phyloP scores from a whole-genome alignment of 1,140 invertebrate genomes.

The Dendrolimus kikuchii region DNA sequence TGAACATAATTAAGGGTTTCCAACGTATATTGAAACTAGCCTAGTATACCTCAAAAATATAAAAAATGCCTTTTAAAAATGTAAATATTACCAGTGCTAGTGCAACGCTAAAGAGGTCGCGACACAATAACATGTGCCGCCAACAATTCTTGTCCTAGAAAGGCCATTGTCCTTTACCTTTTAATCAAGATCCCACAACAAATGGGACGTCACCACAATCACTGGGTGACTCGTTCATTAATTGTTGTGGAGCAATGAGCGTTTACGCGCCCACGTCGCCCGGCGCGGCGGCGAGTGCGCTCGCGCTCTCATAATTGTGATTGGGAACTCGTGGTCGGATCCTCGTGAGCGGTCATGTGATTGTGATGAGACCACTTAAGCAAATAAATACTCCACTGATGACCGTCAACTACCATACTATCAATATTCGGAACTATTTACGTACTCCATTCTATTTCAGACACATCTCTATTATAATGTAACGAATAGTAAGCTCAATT shows the following conservation, averaged over 20 bases:
- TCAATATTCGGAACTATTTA: constrained; percentile 35
- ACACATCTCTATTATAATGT: neutral
- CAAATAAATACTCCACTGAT: constrained; percentile 49
- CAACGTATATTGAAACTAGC: too few species aligned
- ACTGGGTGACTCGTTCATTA: constrained; percentile 42
- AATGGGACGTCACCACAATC: constrained; percentile 19
- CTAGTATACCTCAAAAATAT: too few species aligned
- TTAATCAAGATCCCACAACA: constrained; percentile 31
- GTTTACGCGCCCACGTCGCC: constrained; percentile 14
- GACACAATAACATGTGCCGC: too few species aligned
- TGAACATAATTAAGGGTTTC: too few species aligned
- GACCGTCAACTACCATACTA: constrained; percentile 29
- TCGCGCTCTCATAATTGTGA: constrained; percentile 36
- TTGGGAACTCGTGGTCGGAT: constrained; percentile 53
- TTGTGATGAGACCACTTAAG: constrained; percentile 65
- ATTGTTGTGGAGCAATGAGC: constrained; percentile 38
- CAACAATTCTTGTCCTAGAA: neutral
- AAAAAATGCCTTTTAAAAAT: too few species aligned
- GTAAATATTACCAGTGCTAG: too few species aligned
- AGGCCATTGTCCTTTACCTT: constrained; percentile 33
- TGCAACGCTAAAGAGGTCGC: too few species aligned
- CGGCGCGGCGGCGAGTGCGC: constrained; percentile 28
- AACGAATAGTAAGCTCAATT: neutral
- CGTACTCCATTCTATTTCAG: constrained; percentile 1
- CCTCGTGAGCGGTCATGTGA: constrained; percentile 65